Evolutionary conservation across 2,888 invertebrate species (phyloP), one percentile per base, ranked within the genome.

Genomic region (Plusia festucae): DNA sequence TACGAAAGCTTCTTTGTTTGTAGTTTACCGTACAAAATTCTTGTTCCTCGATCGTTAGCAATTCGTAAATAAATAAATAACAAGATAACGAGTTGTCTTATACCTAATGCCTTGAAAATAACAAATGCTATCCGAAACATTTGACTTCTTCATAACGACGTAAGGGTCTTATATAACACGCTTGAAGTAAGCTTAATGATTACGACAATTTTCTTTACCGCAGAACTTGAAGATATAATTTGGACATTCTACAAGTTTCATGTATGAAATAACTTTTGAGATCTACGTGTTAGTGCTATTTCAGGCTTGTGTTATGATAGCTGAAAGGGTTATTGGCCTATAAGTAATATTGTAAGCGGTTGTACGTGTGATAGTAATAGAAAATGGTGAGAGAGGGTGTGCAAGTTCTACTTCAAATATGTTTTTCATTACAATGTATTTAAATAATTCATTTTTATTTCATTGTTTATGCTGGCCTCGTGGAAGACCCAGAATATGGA

Each of bases 61-160:
- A 46, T 46, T 46, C 18, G 18, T 46, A 46, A 46, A 46, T 20
- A 46, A 46, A 46, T 46, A 16, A 44, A 44, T 40, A 2, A 46
- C 46, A 46, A 18, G 46, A 46, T 49, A 49, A 49, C 20, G 9
- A 20, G 20, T 49, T 40, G 11, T 11, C 20, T 53, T 53, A 15
- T 7, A 15, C 46, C 54, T 22, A 58, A 61, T 57, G 34, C 20
- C 34, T 51, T 52, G 53, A 30, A 57, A 46, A 22, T 68, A 51
- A 53, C 63, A 63, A 60, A 68, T 57, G 51, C 24, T 8, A 20
- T 58, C n/a, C 27, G 24, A 27, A 64, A 54, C 22, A 46, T 46
- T 46, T 52, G 24, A 46, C 16, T 40, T 40, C 51, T 69, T 54
- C 24, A 55, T 73, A 64, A 52, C 54, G 46, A 69, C 53, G 30